Conservation (phyloP, 30 jellyfish, hydroid and myxozoan genomes). For the Haliclystus octoradiatus region DNA sequence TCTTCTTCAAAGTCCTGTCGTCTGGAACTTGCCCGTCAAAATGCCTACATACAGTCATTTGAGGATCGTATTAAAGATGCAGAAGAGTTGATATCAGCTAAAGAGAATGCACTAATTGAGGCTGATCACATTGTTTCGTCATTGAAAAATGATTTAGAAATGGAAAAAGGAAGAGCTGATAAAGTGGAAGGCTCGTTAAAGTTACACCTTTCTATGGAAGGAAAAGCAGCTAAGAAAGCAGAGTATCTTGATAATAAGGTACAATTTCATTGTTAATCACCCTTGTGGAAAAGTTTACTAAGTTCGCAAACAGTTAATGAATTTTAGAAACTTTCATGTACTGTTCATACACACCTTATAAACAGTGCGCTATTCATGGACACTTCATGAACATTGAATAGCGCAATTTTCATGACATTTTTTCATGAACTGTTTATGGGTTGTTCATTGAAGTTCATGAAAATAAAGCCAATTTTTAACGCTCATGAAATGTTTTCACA, state of each 20-base stretch:
- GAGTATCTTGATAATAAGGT: slow-evolving; percentile 52
- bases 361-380: too few relatives aligned
- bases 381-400: too few relatives aligned
- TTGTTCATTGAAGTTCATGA: too few relatives aligned
- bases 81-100: slow-evolving; percentile 44
- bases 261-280: too few relatives aligned
- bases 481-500: too few relatives aligned
- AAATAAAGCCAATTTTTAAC: too few relatives aligned
- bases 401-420: too few relatives aligned
- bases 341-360: too few relatives aligned
- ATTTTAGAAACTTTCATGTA: too few relatives aligned
- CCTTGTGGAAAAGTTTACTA: too few relatives aligned
- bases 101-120: not conserved
- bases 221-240: slow-evolving; percentile 43
- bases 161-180: slow-evolving; percentile 23
- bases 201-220: slow-evolving; percentile 50
- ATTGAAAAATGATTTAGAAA: not conserved
- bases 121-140: not conserved
- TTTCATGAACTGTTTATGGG: too few relatives aligned
- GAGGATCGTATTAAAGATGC: slow-evolving; percentile 64
- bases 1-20: slow-evolving; percentile 48
- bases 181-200: slow-evolving; percentile 49
- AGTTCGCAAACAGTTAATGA: too few relatives aligned
- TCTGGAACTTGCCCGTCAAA: slow-evolving; percentile 49
- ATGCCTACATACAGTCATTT: slow-evolving; percentile 42